A percentile compares a stretch with the other conserved stretches of the same genome.
phyloP scores from a whole-genome alignment of 2,113 vertebrate genomes.

The Aleadryas rufinucha region DNA sequence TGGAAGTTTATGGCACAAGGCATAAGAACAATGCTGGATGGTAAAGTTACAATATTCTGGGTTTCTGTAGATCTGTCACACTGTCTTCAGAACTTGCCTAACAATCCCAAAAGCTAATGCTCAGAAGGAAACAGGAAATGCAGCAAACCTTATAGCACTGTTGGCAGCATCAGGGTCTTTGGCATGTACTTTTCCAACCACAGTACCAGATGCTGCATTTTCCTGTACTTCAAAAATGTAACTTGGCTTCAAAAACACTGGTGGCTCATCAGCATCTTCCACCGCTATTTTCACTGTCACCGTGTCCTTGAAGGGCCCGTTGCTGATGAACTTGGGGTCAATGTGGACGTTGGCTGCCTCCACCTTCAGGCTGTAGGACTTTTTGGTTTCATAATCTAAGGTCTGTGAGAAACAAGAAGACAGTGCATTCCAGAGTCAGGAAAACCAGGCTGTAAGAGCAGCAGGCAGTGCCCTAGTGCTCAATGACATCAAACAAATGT shows the following conservation, averaged over 20 bases:
- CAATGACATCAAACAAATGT: constrained; percentile 29
- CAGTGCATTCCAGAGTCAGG: background rate
- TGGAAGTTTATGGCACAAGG: background rate
- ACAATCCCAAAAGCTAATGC: background rate
- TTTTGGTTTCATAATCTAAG: constrained; percentile 93
- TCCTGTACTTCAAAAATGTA: constrained; percentile 94
- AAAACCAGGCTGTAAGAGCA: background rate
- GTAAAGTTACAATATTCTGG: background rate
- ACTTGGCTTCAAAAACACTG: constrained; percentile 82
- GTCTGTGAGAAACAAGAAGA: constrained; percentile 68
- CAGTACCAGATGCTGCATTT: constrained; percentile 86
- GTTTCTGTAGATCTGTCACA: background rate
- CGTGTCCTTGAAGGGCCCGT: constrained; percentile 95
- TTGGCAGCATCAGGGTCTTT: constrained; percentile 93
- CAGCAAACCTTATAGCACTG: constrained; percentile 85
- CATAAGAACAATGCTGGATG: background rate
- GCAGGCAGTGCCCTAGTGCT: background rate
- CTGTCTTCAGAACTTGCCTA: background rate
- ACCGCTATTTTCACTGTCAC: constrained; percentile 91
- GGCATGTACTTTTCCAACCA: constrained; percentile 93
- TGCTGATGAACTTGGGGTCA: constrained; percentile 89
- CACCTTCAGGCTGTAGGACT: constrained; percentile 89
- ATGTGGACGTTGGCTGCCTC: constrained; percentile 90
- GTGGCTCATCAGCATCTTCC: constrained; percentile 94
- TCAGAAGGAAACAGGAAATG: background rate